Evolutionary conservation across 2,797 vertebrate genomes (phyloP).

Genomic region (Epinephelus malabaricus): DNA sequence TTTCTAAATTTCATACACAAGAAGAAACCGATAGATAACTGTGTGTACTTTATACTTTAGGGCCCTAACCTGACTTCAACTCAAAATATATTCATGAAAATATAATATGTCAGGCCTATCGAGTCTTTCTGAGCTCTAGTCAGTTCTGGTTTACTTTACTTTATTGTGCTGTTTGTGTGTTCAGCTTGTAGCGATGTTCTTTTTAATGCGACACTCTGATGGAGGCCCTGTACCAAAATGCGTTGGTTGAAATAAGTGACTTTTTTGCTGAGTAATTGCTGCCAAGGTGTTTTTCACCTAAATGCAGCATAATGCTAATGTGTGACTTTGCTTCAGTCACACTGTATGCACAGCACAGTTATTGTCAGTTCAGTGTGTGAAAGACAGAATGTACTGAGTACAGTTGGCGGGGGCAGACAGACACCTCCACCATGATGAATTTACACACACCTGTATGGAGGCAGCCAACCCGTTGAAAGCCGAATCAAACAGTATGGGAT

Average conservation of each 20-base stretch:
- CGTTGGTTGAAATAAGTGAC: not conserved
- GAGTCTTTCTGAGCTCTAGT: not conserved
- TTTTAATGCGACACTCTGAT: not conserved
- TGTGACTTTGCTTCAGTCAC: not conserved
- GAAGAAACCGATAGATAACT: not conserved
- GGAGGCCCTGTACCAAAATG: not conserved
- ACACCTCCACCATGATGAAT: slow-evolving; percentile 13
- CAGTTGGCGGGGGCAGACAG: not conserved
- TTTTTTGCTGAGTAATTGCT: not conserved
- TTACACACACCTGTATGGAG: slow-evolving; percentile 13
- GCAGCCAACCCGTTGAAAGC: slow-evolving; percentile 5
- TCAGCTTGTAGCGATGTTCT: not conserved
- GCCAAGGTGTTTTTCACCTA: not conserved
- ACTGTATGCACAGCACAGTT: not conserved
- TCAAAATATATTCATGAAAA: not conserved
- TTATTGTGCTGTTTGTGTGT: not conserved
- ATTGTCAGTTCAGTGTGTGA: slow-evolving; percentile 1
- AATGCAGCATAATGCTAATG: not conserved
- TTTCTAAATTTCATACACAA: not conserved
- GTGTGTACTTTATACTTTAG: not conserved
- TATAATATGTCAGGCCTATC: not conserved
- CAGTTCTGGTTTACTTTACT: not conserved
- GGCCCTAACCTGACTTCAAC: not conserved
- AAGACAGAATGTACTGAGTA: not conserved
- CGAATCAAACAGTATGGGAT: slow-evolving; percentile 26